Percentiles rank a stretch among this genome's conserved stretches.
phyloP scores from a whole-genome alignment of 2,888 invertebrate genomes.

The Agriotes lineatus region DNA sequence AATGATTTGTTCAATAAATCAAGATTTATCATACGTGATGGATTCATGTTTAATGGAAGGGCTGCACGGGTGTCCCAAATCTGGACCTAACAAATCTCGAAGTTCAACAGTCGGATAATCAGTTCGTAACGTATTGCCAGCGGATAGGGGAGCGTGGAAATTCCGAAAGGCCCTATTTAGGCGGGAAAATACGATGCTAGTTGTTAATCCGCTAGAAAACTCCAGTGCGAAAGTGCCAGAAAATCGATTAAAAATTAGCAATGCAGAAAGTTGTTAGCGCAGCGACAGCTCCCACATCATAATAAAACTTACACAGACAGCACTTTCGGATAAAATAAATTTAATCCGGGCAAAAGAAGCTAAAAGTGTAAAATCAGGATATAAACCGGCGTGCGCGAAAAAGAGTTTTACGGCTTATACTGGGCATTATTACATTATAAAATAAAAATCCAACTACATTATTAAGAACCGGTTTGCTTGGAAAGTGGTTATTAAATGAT shows the following conservation, averaged over 20 bases:
- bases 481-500: conserved; percentile 63
- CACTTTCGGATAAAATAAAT: conserved; percentile 23
- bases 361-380: conserved; percentile 17
- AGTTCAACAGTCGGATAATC: conserved; percentile 17
- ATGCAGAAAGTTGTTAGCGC: conserved; percentile 28
- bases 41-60: conserved; percentile 16
- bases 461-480: conserved; percentile 60
- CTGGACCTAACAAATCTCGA: conserved; percentile 17
- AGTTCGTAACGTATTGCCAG: conserved; percentile 12
- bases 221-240: not conserved
- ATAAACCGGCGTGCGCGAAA: conserved; percentile 22
- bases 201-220: not conserved
- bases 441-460: conserved; percentile 53
- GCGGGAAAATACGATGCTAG: not conserved
- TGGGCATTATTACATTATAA: conserved; percentile 55
- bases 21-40: conserved; percentile 24
- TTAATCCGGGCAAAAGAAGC: conserved; percentile 12
- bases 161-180: not conserved
- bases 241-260: conserved; percentile 29
- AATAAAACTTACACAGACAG: conserved; percentile 28
- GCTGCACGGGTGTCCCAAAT: not conserved
- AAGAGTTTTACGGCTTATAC: conserved; percentile 22
- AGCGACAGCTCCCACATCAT: conserved; percentile 25
- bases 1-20: conserved; percentile 20
- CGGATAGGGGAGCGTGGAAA: not conserved